phyloP scores from a whole-genome alignment of 2,113 vertebrate genomes.

The Heliornis fulica region DNA sequence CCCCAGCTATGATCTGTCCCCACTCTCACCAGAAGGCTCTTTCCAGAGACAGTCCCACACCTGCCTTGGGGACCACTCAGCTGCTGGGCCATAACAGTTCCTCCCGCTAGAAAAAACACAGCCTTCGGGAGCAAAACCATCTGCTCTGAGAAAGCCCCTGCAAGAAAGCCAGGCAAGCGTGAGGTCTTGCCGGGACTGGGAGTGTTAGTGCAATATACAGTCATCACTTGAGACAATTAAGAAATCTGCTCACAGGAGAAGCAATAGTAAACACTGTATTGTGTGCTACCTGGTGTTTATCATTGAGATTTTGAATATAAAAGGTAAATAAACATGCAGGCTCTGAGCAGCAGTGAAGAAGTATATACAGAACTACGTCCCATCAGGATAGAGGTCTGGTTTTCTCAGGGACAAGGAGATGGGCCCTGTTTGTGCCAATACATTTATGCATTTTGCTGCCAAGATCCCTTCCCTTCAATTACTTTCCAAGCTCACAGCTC shows the following conservation, averaged over 20 bases:
- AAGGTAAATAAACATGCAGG: neutral
- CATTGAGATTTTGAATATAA: neutral
- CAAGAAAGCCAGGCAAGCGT: conserved; percentile 35
- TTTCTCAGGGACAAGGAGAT: neutral
- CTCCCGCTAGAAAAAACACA: neutral
- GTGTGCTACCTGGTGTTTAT: neutral
- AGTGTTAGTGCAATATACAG: neutral
- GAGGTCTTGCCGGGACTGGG: neutral
- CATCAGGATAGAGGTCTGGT: neutral
- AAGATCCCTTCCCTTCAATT: neutral
- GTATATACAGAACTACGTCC: neutral
- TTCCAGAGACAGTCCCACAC: neutral
- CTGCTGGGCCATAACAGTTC: neutral
- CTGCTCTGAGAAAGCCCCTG: conserved; percentile 49
- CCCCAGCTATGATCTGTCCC: neutral
- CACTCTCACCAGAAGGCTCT: neutral
- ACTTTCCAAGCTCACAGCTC: neutral
- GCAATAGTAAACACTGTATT: neutral
- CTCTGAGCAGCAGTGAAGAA: neutral
- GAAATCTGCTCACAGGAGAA: conserved; percentile 24
- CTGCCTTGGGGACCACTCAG: conserved; percentile 44
- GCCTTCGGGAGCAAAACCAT: conserved; percentile 44
- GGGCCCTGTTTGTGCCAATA: neutral
- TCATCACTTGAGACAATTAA: conserved; percentile 34
- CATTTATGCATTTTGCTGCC: fast-evolving